Evolutionary conservation across 2,113 vertebrate genomes (phyloP), one percentile per base, ranked within the genome.

Genomic region (Perccottus glenii): DNA sequence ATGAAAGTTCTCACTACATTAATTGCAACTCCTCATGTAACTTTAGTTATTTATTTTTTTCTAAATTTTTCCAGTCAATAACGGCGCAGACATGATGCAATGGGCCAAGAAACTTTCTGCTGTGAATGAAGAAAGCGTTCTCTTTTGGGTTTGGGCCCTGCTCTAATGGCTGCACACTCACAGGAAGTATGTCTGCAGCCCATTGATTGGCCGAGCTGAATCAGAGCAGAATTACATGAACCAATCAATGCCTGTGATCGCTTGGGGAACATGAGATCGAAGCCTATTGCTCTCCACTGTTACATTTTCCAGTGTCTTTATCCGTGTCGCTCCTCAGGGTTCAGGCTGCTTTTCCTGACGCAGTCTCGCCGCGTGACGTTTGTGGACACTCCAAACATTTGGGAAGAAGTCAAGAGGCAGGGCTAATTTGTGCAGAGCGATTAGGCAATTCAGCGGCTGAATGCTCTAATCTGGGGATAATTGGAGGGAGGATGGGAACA

Each of bases 171-270:
- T 55, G 60, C 71, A 55, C 72, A 64, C 67, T 77, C 73, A 85
- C 87, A 89, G 83, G 85, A 87, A 85, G 80, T 66, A 50, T 43
- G 77, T 73, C 75, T 80, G 81, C 88, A 81, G 78, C 35, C 0
- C 85, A 90, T 90, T 91, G 90, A 91, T 88, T 86, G 85, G 84
- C 68, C 58, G 40, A 85, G 83, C 77, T 66, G 67, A 91, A 86
- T 78, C 87, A 81, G 84, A 87, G 85, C 85, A 83, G 86, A 86
- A 89, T 89, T 87, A 85, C 87, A 89, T 76, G 86, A 87, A 70
- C 86, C 86, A 88, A 71, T 91, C 90, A 87, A 90, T 89, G 85
- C 19, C 79, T 69, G 53, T 78, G 82, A 87, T 88, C 77, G 88
- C 80, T 85, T 27, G n/a, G 78, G 70, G 74, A 70, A 71, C 80